These are phyloP conservation scores for Leptinotarsa tumamoca DNA, from an alignment of 2,888 invertebrate genomes.

Conservation along the genomic window DNA sequence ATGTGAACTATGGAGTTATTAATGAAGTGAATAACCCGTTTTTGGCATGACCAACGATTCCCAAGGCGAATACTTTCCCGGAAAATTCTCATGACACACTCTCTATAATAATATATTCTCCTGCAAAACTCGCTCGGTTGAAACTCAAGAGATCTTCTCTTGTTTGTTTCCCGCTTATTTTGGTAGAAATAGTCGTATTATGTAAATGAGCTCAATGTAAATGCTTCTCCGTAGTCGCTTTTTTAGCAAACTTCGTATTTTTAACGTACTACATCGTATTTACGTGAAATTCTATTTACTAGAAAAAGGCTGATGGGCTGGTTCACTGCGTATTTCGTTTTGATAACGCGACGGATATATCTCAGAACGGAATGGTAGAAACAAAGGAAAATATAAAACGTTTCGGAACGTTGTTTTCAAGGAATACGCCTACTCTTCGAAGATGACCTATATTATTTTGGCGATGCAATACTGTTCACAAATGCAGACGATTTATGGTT, in stretches of 20 bases:
- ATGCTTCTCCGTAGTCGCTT: constrained; percentile 39
- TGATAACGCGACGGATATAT: background rate
- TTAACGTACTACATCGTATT: constrained; percentile 31
- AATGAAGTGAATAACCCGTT: background rate
- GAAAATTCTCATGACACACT: constrained; percentile 1
- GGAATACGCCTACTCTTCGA: background rate
- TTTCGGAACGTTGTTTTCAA: background rate
- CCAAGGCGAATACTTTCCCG: background rate
- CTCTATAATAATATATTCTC: constrained; percentile 29
- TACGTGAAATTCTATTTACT: constrained; percentile 27
- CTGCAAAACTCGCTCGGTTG: constrained; percentile 26
- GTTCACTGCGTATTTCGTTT: constrained; percentile 17
- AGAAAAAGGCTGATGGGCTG: constrained; percentile 18
- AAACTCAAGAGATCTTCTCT: constrained; percentile 35
- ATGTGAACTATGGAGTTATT: background rate
- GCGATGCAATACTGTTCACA: no score
- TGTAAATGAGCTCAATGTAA: constrained; percentile 47
- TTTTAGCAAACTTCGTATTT: constrained; percentile 42
- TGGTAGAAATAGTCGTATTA: constrained; percentile 46
- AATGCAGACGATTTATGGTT: no score
- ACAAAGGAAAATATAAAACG: background rate
- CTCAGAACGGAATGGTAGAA: background rate
- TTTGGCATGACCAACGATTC: background rate
- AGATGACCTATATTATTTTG: background rate
- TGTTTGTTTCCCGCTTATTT: constrained; percentile 45